Conservation (phyloP, 2,888 invertebrate genomes). For the Calameuta idolon region DNA sequence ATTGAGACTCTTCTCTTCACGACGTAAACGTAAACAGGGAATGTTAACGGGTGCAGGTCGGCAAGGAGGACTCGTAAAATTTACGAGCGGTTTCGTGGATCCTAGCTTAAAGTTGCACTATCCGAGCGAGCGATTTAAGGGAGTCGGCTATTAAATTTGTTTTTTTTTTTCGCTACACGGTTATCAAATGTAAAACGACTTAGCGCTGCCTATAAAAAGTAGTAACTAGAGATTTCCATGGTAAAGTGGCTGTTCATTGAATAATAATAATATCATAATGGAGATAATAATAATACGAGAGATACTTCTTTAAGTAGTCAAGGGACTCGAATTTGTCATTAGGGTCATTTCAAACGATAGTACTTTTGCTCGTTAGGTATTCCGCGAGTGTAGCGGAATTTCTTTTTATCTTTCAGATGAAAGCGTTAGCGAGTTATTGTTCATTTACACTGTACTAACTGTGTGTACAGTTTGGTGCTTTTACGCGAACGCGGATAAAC, state of each 20-base stretch:
- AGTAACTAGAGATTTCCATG: not conserved
- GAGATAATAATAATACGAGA: not conserved
- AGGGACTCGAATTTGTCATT: not conserved
- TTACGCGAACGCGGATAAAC: not conserved
- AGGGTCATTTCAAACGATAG: not conserved
- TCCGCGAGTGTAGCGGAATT: not conserved
- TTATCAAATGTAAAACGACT: not conserved
- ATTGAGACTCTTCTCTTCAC: not conserved
- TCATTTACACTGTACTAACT: not conserved
- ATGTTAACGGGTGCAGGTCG: conserved; percentile 20
- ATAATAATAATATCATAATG: not conserved
- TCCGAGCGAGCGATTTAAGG: conserved; percentile 6
- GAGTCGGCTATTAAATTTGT: not conserved
- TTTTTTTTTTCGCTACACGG: not conserved
- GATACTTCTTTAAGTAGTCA: not conserved
- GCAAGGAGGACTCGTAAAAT: conserved; percentile 32
- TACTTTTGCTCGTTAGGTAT: not conserved
- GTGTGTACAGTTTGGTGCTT: not conserved
- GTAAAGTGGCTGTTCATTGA: not conserved
- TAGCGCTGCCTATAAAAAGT: not conserved
- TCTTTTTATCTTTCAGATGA: not conserved
- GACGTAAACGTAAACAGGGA: conserved; percentile 17
- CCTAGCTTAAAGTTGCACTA: conserved; percentile 35
- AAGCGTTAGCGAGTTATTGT: not conserved
- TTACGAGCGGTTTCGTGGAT: conserved; percentile 37